A percentile compares a stretch with the other conserved stretches of the same genome.
These are phyloP conservation scores for Ischnus inquisitorius DNA, from an alignment of 2,888 invertebrate genomes.

Conservation along the genomic window DNA sequence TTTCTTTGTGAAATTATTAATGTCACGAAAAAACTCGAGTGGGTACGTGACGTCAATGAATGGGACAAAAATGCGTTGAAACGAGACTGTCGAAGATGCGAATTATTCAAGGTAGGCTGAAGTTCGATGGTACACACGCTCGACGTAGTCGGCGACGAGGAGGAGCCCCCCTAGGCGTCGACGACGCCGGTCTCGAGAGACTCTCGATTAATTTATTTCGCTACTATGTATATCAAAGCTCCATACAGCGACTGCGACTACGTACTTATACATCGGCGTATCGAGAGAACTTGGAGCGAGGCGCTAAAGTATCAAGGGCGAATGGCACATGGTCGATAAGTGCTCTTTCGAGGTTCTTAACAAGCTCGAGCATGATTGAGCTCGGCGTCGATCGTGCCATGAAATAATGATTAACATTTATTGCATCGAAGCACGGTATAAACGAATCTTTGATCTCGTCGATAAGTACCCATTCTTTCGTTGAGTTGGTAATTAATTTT, in stretches of 20 bases:
- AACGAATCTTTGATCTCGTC: background rate
- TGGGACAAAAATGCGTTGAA: slow-evolving; percentile 9
- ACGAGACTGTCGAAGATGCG: slow-evolving; percentile 31
- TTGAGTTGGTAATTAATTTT: slow-evolving; percentile 49
- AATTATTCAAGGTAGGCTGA: slow-evolving; percentile 47
- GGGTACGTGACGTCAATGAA: slow-evolving; percentile 36
- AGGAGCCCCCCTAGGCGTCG: slow-evolving; percentile 48
- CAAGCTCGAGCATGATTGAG: slow-evolving; percentile 16
- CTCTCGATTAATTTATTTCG: slow-evolving; percentile 60
- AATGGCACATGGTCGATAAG: slow-evolving; percentile 34
- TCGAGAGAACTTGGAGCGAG: slow-evolving; percentile 38
- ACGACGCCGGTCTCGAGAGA: slow-evolving; percentile 64
- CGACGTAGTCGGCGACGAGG: slow-evolving; percentile 56
- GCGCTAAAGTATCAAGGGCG: slow-evolving; percentile 26
- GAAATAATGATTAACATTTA: slow-evolving; percentile 8
- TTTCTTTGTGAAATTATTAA: slow-evolving; percentile 15
- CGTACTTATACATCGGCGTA: slow-evolving; percentile 7
- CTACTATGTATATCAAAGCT: slow-evolving; percentile 17
- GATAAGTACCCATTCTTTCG: background rate
- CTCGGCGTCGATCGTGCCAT: background rate
- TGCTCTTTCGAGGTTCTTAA: slow-evolving; percentile 4
- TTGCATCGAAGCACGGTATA: background rate
- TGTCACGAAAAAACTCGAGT: background rate
- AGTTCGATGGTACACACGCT: slow-evolving; percentile 32
- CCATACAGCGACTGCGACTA: background rate